A percentile compares a stretch with the other conserved stretches of the same genome.
Evolutionary conservation across 2,113 vertebrate genomes (phyloP).

Genomic region (Indri indri): DNA sequence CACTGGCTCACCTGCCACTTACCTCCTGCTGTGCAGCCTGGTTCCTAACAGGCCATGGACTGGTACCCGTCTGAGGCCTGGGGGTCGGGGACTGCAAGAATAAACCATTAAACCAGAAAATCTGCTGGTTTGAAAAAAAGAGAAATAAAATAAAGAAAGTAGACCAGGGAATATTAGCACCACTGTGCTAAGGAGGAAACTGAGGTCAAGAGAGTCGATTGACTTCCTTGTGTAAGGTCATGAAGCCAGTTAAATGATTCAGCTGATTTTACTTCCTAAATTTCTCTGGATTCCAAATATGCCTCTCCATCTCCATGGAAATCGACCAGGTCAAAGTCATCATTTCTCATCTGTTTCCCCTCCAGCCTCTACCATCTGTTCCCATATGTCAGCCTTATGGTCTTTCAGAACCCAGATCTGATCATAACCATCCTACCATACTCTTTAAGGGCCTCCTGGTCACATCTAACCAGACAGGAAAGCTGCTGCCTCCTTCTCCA

Average conservation of each 20-base stretch:
- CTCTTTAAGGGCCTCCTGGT: neutral
- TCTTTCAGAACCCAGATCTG: neutral
- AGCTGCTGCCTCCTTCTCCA: neutral
- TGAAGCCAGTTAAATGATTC: neutral
- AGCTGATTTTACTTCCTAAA: neutral
- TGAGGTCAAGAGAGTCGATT: neutral
- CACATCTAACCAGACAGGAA: neutral
- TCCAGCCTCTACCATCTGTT: neutral
- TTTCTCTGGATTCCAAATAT: neutral
- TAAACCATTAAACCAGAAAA: neutral
- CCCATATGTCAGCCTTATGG: neutral
- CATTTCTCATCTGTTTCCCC: neutral
- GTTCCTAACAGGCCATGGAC: too few species aligned
- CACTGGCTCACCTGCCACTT: too few species aligned
- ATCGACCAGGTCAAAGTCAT: neutral
- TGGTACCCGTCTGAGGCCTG: too few species aligned
- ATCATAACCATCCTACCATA: too few species aligned
- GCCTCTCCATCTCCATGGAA: neutral
- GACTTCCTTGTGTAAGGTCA: neutral
- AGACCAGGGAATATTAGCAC: neutral
- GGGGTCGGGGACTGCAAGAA: neutral
- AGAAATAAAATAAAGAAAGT: neutral
- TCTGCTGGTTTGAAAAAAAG: neutral
- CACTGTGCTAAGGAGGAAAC: neutral
- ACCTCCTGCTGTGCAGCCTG: too few species aligned